Evolutionary conservation across 2,888 invertebrate genomes (phyloP).

Genomic region (Mythimna pallens): DNA sequence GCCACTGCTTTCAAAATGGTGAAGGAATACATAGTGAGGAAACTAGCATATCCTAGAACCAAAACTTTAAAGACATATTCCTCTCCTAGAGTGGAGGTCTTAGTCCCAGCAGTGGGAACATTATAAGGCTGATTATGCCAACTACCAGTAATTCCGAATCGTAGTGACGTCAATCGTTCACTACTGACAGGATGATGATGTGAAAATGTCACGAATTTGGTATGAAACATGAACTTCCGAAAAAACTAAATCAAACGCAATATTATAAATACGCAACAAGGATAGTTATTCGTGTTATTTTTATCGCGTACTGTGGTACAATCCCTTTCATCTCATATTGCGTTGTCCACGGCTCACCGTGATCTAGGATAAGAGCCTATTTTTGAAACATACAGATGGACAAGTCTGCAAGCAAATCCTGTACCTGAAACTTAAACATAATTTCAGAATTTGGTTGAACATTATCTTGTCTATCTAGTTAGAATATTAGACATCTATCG

Average conservation of each 20-base stretch:
- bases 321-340: conserved; percentile 81
- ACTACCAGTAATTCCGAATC: background rate
- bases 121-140: no score
- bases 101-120: no score
- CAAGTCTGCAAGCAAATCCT: conserved; percentile 13
- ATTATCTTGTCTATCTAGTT: no score
- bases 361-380: conserved; percentile 71
- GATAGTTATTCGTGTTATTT: conserved; percentile 65
- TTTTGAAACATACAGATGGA: conserved; percentile 55
- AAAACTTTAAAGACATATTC: no score
- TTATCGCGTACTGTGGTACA: conserved; percentile 69
- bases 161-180: background rate
- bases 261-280: conserved; percentile 57
- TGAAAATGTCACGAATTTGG: background rate
- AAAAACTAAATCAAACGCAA: conserved; percentile 29
- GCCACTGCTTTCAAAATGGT: no score
- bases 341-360: conserved; percentile 74
- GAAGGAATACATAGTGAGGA: no score
- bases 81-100: no score
- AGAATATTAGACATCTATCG: no score
- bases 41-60: no score
- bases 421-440: background rate
- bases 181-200: no score
- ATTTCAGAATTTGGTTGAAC: background rate
- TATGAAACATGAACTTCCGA: background rate